These are phyloP conservation scores for Terrapene triunguis DNA, from an alignment of 2,113 vertebrate genomes.

Conservation along the genomic window DNA sequence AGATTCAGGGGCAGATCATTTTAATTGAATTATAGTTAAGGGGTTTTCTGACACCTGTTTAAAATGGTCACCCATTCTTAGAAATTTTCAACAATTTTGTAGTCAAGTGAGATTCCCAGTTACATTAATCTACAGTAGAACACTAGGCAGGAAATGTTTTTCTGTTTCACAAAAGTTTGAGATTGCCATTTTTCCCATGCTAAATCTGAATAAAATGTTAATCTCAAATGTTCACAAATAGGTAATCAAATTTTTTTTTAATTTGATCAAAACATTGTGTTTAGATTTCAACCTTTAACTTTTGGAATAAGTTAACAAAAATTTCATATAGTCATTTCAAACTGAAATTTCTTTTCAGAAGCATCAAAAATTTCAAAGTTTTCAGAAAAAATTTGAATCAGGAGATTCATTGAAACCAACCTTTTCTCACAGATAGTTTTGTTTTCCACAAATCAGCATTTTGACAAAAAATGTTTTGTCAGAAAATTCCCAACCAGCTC, in stretches of 20 bases:
- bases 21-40: accelerated
- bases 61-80: accelerated
- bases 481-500: not conserved
- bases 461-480: not conserved
- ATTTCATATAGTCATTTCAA: no score
- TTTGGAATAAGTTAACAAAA: not conserved
- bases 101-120: not conserved
- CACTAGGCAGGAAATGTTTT: not conserved
- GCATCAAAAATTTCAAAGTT: not conserved
- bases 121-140: not conserved
- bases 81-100: accelerated
- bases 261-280: not conserved
- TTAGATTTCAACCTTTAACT: not conserved
- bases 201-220: not conserved
- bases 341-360: not conserved
- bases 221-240: not conserved
- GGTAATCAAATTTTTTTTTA: not conserved
- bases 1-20: not conserved
- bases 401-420: not conserved
- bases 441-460: not conserved
- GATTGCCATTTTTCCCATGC: not conserved
- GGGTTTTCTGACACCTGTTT: not conserved
- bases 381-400: not conserved
- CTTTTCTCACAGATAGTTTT: not conserved
- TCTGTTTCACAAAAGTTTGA: not conserved